Evolutionary conservation across 2,113 vertebrate genomes (phyloP).

Genomic region (Halichoerus grypus): DNA sequence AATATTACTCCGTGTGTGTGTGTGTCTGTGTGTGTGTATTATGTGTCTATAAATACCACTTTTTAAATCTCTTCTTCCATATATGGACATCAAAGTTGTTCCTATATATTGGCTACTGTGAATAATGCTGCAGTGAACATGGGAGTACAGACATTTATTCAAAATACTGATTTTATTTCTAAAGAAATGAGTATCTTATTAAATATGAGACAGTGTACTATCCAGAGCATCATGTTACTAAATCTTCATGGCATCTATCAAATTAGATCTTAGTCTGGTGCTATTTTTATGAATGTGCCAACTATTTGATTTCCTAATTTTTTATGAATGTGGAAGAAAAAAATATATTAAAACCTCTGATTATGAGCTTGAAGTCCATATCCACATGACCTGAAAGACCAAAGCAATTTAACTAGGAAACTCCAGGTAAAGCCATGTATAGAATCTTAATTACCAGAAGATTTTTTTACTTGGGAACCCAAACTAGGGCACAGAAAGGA

Average conservation of each 20-base stretch:
- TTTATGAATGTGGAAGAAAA: constrained; percentile 31
- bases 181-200: neutral
- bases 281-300: neutral
- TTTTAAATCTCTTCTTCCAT: neutral
- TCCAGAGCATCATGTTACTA: neutral
- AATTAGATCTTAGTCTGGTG: neutral
- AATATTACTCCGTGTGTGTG: neutral
- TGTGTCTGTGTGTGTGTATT: neutral
- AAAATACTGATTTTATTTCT: constrained; percentile 8
- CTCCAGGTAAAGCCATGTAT: neutral
- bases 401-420: constrained; percentile 8
- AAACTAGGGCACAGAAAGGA: neutral
- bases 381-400: neutral
- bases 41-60: neutral
- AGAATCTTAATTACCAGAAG: neutral
- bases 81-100: neutral
- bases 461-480: neutral
- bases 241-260: neutral
- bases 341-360: neutral
- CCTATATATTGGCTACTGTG: neutral
- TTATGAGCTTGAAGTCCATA: neutral
- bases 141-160: neutral
- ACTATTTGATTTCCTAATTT: neutral
- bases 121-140: neutral
- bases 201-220: neutral